phyloP scores from a whole-genome alignment of 2,888 invertebrate species.

The Conomelus anceps region DNA sequence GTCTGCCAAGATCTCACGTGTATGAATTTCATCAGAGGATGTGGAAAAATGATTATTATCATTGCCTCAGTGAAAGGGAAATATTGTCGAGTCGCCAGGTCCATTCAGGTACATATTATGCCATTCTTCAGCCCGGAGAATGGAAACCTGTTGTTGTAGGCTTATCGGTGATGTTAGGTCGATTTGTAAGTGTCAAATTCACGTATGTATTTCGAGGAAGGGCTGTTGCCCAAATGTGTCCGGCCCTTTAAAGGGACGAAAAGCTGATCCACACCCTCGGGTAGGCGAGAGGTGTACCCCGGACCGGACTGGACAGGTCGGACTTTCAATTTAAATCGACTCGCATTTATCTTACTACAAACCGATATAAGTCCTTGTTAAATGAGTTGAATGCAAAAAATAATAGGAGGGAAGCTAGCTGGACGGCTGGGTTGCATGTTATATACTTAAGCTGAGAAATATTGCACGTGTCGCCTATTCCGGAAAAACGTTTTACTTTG shows the following conservation, averaged over 20 bases:
- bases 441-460: not conserved
- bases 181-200: not conserved
- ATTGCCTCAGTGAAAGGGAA: not conserved
- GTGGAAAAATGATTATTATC: not conserved
- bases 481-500: not conserved
- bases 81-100: not conserved
- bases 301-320: no score
- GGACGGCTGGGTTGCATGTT: not conserved
- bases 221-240: not conserved
- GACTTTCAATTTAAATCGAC: not conserved
- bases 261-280: not conserved
- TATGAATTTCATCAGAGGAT: slow-evolving; percentile 8
- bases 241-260: not conserved
- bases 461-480: not conserved
- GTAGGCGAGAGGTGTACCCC: not conserved
- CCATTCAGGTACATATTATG: not conserved
- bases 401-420: not conserved
- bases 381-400: not conserved
- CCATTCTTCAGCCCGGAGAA: not conserved
- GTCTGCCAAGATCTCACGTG: slow-evolving; percentile 1
- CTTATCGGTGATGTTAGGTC: not conserved
- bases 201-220: not conserved
- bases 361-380: not conserved
- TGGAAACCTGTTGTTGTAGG: not conserved
- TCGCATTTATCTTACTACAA: not conserved